A percentile compares a stretch with the other conserved stretches of the same genome.
Conservation (phyloP, 2,888 invertebrate species). For the Drosophila sordidapex region DNA sequence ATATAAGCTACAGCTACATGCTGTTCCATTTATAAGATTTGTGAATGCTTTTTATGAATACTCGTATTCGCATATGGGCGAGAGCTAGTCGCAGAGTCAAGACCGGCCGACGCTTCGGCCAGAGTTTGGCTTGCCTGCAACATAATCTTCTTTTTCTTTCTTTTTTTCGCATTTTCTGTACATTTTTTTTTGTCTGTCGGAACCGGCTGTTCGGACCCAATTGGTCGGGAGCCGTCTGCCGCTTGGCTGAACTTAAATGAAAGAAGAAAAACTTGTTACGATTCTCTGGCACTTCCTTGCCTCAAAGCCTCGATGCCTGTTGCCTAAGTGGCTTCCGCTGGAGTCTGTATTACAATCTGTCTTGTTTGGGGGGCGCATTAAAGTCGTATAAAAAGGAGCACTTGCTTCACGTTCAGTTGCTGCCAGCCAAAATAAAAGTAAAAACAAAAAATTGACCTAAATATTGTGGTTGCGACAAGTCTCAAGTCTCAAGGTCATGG, state of each 20-base stretch:
- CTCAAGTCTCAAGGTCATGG: slow-evolving; percentile 45
- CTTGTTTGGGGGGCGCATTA: slow-evolving; percentile 35
- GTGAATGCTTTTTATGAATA: slow-evolving; percentile 75
- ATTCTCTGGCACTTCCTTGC: slow-evolving; percentile 71
- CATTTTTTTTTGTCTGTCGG: slow-evolving; percentile 35
- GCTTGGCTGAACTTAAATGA: slow-evolving; percentile 73
- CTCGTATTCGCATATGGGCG: slow-evolving; percentile 37
- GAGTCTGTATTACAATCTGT: slow-evolving; percentile 56
- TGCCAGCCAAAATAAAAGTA: slow-evolving; percentile 34
- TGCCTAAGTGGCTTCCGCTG: slow-evolving; percentile 63
- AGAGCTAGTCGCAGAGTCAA: slow-evolving; percentile 35
- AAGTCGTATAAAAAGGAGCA: slow-evolving; percentile 40
- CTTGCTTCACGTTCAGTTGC: slow-evolving; percentile 55
- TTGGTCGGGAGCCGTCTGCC: slow-evolving; percentile 45
- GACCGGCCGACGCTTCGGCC: slow-evolving; percentile 9
- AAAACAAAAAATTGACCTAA: slow-evolving; percentile 65
- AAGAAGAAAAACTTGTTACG: slow-evolving; percentile 78
- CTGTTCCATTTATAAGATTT: slow-evolving; percentile 78
- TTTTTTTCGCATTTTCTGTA: slow-evolving; percentile 4
- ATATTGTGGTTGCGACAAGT: slow-evolving; percentile 65
- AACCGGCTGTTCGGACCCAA: slow-evolving; percentile 54
- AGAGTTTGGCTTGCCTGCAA: slow-evolving; percentile 36
- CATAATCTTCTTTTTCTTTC: slow-evolving; percentile 43
- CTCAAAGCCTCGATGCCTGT: slow-evolving; percentile 25
- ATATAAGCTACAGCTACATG: slow-evolving; percentile 55